Evolutionary conservation across 2,888 invertebrate species (phyloP).

Genomic region (Rotaria macrura): DNA sequence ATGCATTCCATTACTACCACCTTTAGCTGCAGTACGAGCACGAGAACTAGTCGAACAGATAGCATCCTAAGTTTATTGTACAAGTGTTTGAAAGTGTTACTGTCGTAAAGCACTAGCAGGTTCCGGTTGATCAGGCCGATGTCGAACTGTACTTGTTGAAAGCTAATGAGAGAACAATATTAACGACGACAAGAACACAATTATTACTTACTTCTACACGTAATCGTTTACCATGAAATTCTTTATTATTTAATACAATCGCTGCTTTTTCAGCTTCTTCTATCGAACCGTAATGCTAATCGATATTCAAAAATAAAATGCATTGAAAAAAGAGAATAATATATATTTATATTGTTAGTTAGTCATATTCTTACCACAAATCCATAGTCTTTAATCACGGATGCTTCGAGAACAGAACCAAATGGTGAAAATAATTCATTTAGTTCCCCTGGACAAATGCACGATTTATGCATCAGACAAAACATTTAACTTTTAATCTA

Average conservation of each 20-base stretch:
- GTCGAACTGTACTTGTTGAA: background rate
- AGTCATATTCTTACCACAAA: background rate
- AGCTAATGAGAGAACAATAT: background rate
- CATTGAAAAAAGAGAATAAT: no score
- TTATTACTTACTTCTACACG: background rate
- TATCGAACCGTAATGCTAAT: background rate
- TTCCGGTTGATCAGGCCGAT: background rate
- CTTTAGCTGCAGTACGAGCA: background rate
- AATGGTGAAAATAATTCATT: background rate
- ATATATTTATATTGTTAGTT: background rate
- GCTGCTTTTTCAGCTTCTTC: constrained; percentile 21
- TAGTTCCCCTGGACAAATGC: background rate
- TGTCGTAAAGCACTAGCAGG: background rate
- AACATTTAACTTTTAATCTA: background rate
- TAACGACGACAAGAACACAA: background rate
- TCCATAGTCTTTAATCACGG: constrained; percentile 4
- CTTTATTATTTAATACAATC: background rate
- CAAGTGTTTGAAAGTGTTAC: background rate
- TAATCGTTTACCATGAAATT: background rate
- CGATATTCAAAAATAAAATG: background rate
- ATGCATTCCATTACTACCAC: background rate
- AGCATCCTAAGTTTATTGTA: background rate
- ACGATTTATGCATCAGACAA: background rate
- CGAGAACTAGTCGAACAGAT: background rate
- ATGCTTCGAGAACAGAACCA: background rate